Base-by-base conservation (phyloP, 1,140 invertebrate species). In the Procambarus clarkii region DNA sequence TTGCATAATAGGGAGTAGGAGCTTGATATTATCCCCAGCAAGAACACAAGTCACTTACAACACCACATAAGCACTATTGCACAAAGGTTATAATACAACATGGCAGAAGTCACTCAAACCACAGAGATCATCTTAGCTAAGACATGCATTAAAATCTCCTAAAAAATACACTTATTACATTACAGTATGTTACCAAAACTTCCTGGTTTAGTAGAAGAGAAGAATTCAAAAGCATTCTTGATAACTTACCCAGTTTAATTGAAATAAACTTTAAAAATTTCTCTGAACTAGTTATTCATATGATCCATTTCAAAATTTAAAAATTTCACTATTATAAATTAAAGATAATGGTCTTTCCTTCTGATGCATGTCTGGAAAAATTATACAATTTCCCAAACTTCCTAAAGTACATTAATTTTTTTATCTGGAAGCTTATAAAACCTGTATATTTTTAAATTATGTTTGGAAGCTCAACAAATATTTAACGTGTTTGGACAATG, bases 41-140 rank as follows among this genome's bases (percentile, higher is more conserved):
- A 85, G 64, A 45, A 48, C 21, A 74, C 15, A 44, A 46, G 83
- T 85, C 83, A 85, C 79, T 50, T 79, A 34, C 60, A 85, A 46
- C 83, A 85, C 48, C 64, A 85, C 83, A 71, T 85, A 85, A 85
- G 83, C 83, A 85, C 83, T 74, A 85, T 74, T 85, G 83, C 83
- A 85, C 64, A 85, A 71, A 69, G 64, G 45, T 71, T 85, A 46
- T 84, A 79, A 46, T 50, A 79, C 21, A 79, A 79, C 77, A 81
- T 54, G 48, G 54, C 54, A 58, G 79, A 81, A 54, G 48, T 54
- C 79, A 54, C 11, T 80, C 24, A 34, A 21, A 54, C 48, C 48
- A 45, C 9, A 21, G 45, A 58, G 48, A 81, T 81, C 79, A 34
- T 54, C 54, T 58, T 34, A 79, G 13, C 44, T 50, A 81, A 58